Base-by-base conservation (phyloP, 2,797 vertebrate genomes). In the Lateolabrax maculatus region DNA sequence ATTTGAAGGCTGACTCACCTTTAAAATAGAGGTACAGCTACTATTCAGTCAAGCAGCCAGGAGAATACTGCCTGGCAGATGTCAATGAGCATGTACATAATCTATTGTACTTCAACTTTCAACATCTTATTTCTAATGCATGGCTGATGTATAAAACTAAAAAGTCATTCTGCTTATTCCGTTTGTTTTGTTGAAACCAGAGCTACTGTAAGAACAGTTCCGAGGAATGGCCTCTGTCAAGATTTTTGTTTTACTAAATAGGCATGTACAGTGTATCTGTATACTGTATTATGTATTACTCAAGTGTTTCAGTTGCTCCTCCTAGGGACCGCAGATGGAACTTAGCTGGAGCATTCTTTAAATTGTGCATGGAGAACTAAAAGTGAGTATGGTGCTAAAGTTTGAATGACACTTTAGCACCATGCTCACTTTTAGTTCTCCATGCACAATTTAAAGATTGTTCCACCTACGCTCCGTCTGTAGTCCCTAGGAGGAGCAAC, bases 1-100 rank as follows among this genome's bases (percentile, higher is more conserved):
- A 91, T 92, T 81, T 88, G 79, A 89, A 81, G 77, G 56, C 82
- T 87, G 84, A 86, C 81, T 92, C 87, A 83, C 84, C 86, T 90
- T 75, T 86, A 66, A 81, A 88, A 80, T 25, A 39, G 65, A 79
- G 71, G 69, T 58, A 49, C 61, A 81, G 52, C 48, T 48, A 36
- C 34, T 75, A 62, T 76, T 87, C 52, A 73, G 39, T 79, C 64
- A 80, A 71, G 77, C 62, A 41, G 34, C 25, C n/a, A 25, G 15
- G 15, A 73, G 55, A 81, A 81, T 41, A 53, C 21, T 1, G 13
- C 61, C 27, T 3, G 44, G 44, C 36, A 76, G 31, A 72, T 65
- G 66, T 67, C 68, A 74, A 21, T 39, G 37, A 69, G 46, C 51
- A 61, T 23, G 18, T 58, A 58, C 21, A 64, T 15, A 43, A 29